Base-by-base conservation (phyloP, 2,797 vertebrate species). In the Anguilla marmorata region DNA sequence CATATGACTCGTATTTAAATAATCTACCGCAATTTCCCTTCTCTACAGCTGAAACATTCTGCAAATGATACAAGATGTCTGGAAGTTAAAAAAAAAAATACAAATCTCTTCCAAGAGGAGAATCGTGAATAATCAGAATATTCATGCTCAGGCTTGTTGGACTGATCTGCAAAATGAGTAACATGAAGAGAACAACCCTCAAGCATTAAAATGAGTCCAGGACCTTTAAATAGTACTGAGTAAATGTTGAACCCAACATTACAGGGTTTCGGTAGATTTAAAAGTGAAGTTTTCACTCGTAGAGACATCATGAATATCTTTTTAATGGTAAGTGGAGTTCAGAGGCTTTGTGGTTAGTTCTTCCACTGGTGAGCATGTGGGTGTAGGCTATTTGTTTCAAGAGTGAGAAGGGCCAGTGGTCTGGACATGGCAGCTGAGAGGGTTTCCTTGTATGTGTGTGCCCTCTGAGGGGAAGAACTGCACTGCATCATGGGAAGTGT, bases 401-500 rank as follows among this genome's bases (percentile, higher is more conserved):
- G 9, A 27, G n/a, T 3, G 19, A 76, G 12, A 33, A 21, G 19
- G 19, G 12, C 0, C 19, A 6, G 33, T 41, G 74, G 2, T 45
- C 37, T 79, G 37, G 37, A 79, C 74, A 41, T 79, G 37, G 74
- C 16, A 21, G 30, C 16, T 41, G 37, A 79, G 33, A 41, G 74
- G 37, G 12, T 79, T 79, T 79, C 37, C 74, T 79, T 41, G 33
- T 79, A 8, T 21, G 74, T 41, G 74, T 21, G 74, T 41, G 74
- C 33, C 45, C 12, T 79, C 37, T 79, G 37, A 79, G 37, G 74
- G 74, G 74, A 19, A 45, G 37, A 79, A 76, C 72, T 76, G 72
- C 30, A 76, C 3, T 76, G 74, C 74, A 79, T 79, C 37, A 79
- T 79, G 74, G 74, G 74, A 45, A 79, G 33, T 79, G n/a, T 37